Evolutionary conservation across 2,888 invertebrate species (phyloP).

Genomic region (Luperina testacea): DNA sequence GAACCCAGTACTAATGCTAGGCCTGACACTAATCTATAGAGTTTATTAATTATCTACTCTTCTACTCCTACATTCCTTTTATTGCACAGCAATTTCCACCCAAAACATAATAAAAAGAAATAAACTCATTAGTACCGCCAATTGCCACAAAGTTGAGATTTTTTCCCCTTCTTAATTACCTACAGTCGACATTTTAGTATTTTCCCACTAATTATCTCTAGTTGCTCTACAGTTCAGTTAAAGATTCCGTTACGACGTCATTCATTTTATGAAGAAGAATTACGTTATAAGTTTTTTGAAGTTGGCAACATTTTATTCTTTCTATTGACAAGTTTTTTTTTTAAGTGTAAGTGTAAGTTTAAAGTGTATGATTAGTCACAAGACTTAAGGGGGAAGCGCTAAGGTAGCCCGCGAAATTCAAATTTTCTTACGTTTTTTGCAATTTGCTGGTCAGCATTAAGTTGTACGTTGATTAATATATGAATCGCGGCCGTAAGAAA

Average conservation of each 20-base stretch:
- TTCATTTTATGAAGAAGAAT: constrained; percentile 36
- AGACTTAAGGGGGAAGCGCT: no score
- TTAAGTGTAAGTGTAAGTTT: no score
- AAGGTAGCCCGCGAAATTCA: no score
- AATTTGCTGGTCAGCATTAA: no score
- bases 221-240: constrained; percentile 56
- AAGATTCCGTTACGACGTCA: constrained; percentile 42
- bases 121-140: constrained; percentile 44
- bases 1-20: not conserved
- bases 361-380: no score
- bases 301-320: constrained; percentile 1
- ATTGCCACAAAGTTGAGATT: constrained; percentile 40
- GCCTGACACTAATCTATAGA: not conserved
- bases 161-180: constrained; percentile 52
- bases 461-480: no score
- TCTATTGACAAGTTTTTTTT: not conserved
- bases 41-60: not conserved
- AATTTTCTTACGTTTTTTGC: no score
- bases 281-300: not conserved
- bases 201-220: constrained; percentile 58
- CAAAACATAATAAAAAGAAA: constrained; percentile 36
- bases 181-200: constrained; percentile 48
- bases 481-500: no score
- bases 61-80: not conserved
- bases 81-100: constrained; percentile 14